Evolutionary conservation across 1,140 invertebrate species (phyloP).

Genomic region (Tetraneura akinire): DNA sequence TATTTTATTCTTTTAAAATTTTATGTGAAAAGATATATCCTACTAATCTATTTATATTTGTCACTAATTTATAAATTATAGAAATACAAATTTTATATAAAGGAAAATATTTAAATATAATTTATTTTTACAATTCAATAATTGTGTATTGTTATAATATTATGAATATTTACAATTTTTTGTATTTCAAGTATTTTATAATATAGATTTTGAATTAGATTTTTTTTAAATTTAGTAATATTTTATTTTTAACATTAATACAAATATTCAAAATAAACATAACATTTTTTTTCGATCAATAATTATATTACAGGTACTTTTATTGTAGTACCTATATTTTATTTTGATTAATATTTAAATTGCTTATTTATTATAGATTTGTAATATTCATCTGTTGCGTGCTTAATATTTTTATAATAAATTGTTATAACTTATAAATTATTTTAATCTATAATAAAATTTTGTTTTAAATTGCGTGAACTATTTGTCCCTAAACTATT

Average conservation of each 20-base stretch:
- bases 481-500: neutral
- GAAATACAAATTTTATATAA: no score
- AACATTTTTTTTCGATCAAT: neutral
- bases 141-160: neutral
- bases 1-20: no score
- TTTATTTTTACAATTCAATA: neutral
- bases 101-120: neutral
- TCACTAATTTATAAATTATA: neutral
- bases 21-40: neutral
- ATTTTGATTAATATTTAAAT: neutral
- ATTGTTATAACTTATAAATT: constrained; percentile 8
- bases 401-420: constrained; percentile 14
- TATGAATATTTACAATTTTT: neutral
- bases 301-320: neutral
- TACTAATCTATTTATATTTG: neutral
- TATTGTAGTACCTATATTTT: neutral
- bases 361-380: neutral
- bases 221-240: constrained; percentile 18
- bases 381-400: neutral
- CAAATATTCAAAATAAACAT: neutral
- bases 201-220: neutral
- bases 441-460: constrained; percentile 12
- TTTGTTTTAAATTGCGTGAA: neutral
- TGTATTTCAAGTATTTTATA: neutral
- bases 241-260: neutral